phyloP scores from a whole-genome alignment of 2,888 invertebrate species.

The Drosophila formosana region DNA sequence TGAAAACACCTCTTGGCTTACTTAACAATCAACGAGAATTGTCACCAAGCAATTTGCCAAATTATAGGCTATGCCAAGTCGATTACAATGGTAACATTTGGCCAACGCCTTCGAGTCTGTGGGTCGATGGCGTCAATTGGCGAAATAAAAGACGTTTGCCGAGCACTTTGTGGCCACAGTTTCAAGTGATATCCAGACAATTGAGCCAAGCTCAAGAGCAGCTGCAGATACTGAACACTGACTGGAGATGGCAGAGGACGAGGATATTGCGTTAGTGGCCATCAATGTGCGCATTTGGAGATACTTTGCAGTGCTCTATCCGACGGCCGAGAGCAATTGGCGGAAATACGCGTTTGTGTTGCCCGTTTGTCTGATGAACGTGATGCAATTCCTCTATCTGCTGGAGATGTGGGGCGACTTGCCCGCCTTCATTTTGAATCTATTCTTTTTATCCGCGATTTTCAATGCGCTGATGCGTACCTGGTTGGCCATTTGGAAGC shows the following conservation, averaged over 20 bases:
- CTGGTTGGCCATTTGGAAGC: conserved; percentile 70
- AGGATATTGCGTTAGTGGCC: conserved; percentile 73
- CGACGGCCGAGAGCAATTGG: conserved; percentile 66
- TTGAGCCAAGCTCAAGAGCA: conserved; percentile 13
- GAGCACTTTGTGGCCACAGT: conserved; percentile 58
- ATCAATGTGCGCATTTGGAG: conserved; percentile 82
- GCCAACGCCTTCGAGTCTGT: conserved; percentile 33
- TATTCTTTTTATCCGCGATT: conserved; percentile 76
- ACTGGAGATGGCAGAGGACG: conserved; percentile 61
- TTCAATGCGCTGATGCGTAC: conserved; percentile 81
- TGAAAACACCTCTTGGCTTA: conserved; percentile 9
- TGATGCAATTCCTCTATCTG: conserved; percentile 78
- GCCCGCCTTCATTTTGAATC: conserved; percentile 76
- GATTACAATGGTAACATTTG: conserved; percentile 43
- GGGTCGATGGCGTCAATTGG: conserved; percentile 39
- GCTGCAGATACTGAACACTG: not conserved
- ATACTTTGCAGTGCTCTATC: conserved; percentile 75
- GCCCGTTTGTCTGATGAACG: conserved; percentile 74
- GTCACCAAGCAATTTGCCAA: conserved; percentile 59
- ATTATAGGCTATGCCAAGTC: conserved; percentile 56
- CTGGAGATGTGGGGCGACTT: conserved; percentile 74
- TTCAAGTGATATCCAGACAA: conserved; percentile 40
- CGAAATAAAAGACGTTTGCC: conserved; percentile 67
- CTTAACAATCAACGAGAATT: conserved; percentile 17
- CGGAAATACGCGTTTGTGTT: conserved; percentile 72